Base-by-base conservation (phyloP, 2,113 vertebrate genomes). In the Corydoras sp. region DNA sequence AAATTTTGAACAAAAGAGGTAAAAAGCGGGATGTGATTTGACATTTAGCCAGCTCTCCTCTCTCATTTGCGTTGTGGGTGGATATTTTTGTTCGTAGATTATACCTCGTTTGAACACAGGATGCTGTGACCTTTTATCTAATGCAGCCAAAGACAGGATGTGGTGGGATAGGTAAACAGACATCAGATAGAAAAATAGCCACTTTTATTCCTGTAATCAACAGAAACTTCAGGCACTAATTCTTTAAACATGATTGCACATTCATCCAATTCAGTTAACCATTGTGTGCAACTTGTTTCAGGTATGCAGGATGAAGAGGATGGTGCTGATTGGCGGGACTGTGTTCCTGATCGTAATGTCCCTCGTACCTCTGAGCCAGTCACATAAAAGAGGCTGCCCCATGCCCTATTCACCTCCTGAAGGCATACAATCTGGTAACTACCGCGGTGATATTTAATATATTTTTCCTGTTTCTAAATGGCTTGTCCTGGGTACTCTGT, bases 121-220 rank as follows among this genome's bases (percentile, higher is more conserved):
- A 66, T 18, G n/a, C 35, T 43, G 13, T 35, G n/a, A 73, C 30
- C 31, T 72, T 55, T 71, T n/a, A 32, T 48, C 62, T 65, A 29
- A 53, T 53, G 13, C 10, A 53, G 13, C 10, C 10, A 14, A 53
- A 12, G 51, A 53, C 51, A 53, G 51, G 10, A 53, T 10, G 13
- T 53, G 10, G 51, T 53, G 11, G 13, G 13, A 53, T 12, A 10
- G 13, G 51, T 53, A 53, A 53, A 53, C 51, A 53, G 51, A 10
- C 10, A 53, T 10, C 51, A 53, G 13, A 53, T 53, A 53, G 35
- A 53, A 53, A 53, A 10, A 53, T 53, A 10, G 51, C 9, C 51
- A 53, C 51, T 12, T 43, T 43, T 4, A 43, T 43, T 43, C 35
- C 35, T 43, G 35, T 43, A 8, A 43, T 43, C 35, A 8, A 43